Evolutionary conservation across 2,797 vertebrate species (phyloP).

Genomic region (Pelochelys cantorii): DNA sequence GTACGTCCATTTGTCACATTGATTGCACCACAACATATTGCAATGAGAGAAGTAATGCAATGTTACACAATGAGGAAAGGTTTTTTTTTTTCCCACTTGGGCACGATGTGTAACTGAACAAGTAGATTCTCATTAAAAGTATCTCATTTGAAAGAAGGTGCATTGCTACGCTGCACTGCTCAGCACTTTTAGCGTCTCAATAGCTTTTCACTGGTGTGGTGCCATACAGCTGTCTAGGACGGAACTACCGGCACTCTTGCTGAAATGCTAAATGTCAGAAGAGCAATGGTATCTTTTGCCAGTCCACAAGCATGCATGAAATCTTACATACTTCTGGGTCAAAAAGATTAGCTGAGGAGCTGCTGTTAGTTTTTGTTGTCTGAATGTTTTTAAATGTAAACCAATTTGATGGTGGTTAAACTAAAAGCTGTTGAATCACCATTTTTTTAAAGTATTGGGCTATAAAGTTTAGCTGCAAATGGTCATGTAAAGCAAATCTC

Average conservation of each 20-base stretch:
- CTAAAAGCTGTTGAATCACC: background rate
- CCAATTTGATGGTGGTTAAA: background rate
- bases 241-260: background rate
- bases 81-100: background rate
- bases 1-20: background rate
- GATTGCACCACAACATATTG: background rate
- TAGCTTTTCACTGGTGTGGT: background rate
- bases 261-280: background rate
- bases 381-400: background rate
- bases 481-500: background rate
- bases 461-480: background rate
- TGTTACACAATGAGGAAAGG: background rate
- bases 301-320: background rate
- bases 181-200: background rate
- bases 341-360: background rate
- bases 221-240: background rate
- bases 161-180: background rate
- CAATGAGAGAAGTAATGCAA: background rate
- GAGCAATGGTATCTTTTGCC: background rate
- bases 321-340: background rate
- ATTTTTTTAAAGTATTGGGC: background rate
- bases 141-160: background rate
- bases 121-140: fast-evolving
- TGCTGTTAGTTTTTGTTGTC: background rate
- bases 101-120: background rate